phyloP scores from a whole-genome alignment of 64 coral and sea anemone genomes.

The Stylophora pistillata region DNA sequence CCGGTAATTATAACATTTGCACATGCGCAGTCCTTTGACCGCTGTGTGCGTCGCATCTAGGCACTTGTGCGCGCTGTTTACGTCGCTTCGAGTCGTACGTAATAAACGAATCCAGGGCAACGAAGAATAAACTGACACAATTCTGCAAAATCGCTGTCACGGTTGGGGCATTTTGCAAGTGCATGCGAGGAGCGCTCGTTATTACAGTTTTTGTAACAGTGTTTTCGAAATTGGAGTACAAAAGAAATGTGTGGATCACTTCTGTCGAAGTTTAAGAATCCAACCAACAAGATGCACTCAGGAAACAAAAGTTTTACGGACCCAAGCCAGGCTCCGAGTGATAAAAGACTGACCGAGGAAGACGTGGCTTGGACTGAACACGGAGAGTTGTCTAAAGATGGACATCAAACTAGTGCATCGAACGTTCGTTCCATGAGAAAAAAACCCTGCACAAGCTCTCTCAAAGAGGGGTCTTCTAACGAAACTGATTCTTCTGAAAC shows the following conservation, averaged over 20 bases:
- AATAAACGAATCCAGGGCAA: constrained; percentile 37
- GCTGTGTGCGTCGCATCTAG: neutral
- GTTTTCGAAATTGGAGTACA: neutral
- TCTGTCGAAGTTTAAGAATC: constrained; percentile 4
- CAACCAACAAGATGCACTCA: neutral
- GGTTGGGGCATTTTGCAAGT: neutral
- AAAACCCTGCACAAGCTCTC: neutral
- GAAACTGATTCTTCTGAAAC: neutral
- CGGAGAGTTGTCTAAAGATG: neutral
- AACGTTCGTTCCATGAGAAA: neutral
- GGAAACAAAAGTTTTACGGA: neutral
- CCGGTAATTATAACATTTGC: too few species aligned
- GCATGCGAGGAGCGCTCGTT: neutral
- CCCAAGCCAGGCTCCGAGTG: neutral
- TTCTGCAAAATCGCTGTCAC: neutral
- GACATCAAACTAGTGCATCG: neutral
- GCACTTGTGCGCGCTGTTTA: neutral
- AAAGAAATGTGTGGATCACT: constrained; percentile 4
- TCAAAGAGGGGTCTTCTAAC: neutral
- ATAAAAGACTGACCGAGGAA: neutral
- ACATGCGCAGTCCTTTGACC: neutral
- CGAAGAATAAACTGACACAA: neutral
- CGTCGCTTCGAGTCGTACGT: neutral
- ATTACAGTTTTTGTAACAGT: neutral
- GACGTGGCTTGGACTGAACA: neutral